phyloP scores from a whole-genome alignment of 2,888 invertebrate genomes.

The Deilephila porcellus region DNA sequence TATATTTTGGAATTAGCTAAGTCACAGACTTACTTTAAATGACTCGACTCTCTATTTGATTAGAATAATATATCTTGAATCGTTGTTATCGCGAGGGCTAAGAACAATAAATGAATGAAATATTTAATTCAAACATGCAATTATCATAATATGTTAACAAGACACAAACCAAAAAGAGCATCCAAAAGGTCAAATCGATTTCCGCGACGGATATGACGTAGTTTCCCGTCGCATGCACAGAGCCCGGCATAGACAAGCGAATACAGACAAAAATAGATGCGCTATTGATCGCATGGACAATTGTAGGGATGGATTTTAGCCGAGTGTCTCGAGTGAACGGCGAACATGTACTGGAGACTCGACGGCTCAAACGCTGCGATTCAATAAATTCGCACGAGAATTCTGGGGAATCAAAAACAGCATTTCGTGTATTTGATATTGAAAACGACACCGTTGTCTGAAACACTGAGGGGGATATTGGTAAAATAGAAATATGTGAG shows the following conservation, averaged over 20 bases:
- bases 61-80: too few relatives aligned
- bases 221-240: slow-evolving; percentile 14
- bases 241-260: neutral
- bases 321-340: neutral
- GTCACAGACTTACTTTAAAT: too few relatives aligned
- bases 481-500: too few relatives aligned
- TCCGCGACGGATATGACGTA: slow-evolving; percentile 8
- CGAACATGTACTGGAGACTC: neutral
- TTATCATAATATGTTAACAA: neutral
- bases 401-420: neutral
- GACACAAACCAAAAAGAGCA: neutral
- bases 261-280: slow-evolving; percentile 10
- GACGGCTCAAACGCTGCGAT: neutral
- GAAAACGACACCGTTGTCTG: neutral
- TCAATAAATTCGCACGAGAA: neutral
- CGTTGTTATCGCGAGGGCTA: too few relatives aligned
- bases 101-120: neutral
- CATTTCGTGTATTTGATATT: neutral
- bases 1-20: too few relatives aligned
- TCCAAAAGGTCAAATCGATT: neutral
- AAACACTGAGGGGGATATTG: too few relatives aligned
- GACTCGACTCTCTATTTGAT: too few relatives aligned
- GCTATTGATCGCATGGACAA: slow-evolving; percentile 9
- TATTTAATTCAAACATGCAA: neutral
- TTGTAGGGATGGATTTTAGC: neutral